Percentiles rank a stretch among this genome's conserved stretches.
These are phyloP conservation scores for Numida meleagris DNA, from an alignment of 2,113 vertebrate species.

Conservation along the genomic window DNA sequence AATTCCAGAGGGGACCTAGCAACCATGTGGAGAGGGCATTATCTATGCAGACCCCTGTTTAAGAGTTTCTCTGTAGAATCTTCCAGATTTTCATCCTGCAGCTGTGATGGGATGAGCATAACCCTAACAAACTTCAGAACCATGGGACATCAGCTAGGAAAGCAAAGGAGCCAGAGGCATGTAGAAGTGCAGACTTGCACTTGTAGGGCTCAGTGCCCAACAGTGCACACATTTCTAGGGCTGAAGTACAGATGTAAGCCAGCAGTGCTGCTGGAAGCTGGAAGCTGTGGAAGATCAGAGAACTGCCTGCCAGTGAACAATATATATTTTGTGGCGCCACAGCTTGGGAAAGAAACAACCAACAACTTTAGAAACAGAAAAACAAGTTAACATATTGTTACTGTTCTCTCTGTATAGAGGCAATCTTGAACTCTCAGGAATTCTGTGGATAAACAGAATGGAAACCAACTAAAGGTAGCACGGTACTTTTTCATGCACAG, in stretches of 20 bases:
- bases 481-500: not conserved
- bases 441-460: not conserved
- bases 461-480: not conserved
- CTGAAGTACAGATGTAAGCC: not conserved
- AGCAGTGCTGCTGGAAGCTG: not conserved
- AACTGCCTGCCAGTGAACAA: not conserved
- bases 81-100: not conserved
- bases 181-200: not conserved
- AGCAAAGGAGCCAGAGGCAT: not conserved
- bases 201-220: rapidly evolving
- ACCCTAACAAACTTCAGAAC: not conserved
- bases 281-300: not conserved
- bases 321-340: not conserved
- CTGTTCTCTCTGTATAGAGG: rapidly evolving
- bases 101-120: not conserved
- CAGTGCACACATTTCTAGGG: no score
- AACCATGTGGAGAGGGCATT: not conserved
- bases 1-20: not conserved
- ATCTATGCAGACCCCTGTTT: rapidly evolving
- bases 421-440: not conserved
- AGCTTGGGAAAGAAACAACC: not conserved
- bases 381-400: not conserved
- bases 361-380: not conserved
- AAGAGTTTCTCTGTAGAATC: not conserved
- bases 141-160: not conserved